Conservation (phyloP, 2,113 vertebrate genomes). For the Festucalex cinctus region DNA sequence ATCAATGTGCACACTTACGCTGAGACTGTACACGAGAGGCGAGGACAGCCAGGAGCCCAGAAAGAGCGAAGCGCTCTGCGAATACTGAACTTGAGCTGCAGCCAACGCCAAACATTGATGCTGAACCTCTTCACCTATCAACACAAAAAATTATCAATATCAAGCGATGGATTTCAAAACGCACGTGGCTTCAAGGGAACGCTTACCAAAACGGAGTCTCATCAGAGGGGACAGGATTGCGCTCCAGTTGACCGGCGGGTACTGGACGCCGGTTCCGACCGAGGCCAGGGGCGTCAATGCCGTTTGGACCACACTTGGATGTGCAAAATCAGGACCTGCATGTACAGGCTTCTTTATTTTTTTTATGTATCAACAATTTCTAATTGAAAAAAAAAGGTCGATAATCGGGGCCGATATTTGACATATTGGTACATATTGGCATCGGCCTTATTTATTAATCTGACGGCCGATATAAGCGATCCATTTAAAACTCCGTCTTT, state of each 20-base stretch:
- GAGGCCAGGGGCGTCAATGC: slow-evolving; percentile 76
- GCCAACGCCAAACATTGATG: slow-evolving; percentile 82
- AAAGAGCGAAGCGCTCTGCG: slow-evolving; percentile 85
- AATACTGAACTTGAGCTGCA: slow-evolving; percentile 82
- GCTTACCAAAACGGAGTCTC: slow-evolving; percentile 88
- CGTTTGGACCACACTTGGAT: slow-evolving; percentile 72
- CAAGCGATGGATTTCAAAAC: rapidly evolving
- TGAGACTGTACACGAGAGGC: slow-evolving; percentile 82
- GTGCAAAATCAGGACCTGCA: slow-evolving; percentile 81
- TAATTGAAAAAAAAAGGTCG: no score
- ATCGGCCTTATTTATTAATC: no score
- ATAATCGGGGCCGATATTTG: no score
- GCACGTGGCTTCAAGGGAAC: background rate
- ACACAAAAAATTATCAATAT: background rate
- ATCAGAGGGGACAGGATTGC: slow-evolving; percentile 86
- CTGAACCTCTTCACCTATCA: slow-evolving; percentile 85
- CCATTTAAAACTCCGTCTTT: no score
- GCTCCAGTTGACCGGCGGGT: slow-evolving; percentile 91
- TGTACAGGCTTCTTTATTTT: no score
- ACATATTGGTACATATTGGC: no score
- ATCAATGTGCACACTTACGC: slow-evolving; percentile 70
- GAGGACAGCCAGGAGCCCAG: slow-evolving; percentile 85
- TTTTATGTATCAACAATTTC: no score
- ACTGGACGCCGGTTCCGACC: slow-evolving; percentile 80
- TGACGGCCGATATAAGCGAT: no score